Evolutionary conservation across 2,113 vertebrate species (phyloP).

Genomic region (Austrofundulus limnaeus): DNA sequence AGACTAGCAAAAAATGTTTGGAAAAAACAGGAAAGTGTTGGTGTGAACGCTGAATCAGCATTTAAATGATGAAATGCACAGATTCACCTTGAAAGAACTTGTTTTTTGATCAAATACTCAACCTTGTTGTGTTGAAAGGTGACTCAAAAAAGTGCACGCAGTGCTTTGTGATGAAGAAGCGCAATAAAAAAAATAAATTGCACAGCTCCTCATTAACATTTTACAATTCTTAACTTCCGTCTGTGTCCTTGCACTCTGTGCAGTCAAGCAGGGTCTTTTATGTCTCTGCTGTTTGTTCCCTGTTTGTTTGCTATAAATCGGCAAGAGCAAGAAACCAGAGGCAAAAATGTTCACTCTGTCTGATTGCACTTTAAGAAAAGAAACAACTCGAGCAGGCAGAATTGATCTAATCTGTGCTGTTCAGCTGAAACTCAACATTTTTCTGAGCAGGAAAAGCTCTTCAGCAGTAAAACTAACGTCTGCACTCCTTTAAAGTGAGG

Average conservation of each 20-base stretch:
- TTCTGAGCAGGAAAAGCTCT: background rate
- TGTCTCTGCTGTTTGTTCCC: background rate
- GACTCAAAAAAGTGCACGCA: background rate
- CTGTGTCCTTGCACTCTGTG: background rate
- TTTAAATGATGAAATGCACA: background rate
- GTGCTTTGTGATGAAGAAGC: background rate
- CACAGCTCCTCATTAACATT: background rate
- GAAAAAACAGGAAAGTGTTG: too few species aligned
- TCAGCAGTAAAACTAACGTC: background rate
- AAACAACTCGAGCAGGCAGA: background rate
- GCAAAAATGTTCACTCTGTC: background rate
- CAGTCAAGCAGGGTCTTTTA: background rate
- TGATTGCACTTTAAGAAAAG: background rate
- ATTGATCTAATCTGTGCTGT: too few species aligned
- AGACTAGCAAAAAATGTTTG: too few species aligned
- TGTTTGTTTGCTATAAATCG: background rate
- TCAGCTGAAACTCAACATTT: background rate
- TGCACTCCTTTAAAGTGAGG: background rate
- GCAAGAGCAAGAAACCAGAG: background rate
- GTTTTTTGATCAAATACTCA: background rate
- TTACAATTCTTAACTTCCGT: background rate
- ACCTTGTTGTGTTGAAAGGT: background rate
- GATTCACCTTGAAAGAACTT: conserved; percentile 3
- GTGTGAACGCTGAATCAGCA: too few species aligned
- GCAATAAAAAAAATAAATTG: background rate